phyloP scores from a whole-genome alignment of 1,140 invertebrate species.

The Pachyrhynchus sulphureomaculatus region DNA sequence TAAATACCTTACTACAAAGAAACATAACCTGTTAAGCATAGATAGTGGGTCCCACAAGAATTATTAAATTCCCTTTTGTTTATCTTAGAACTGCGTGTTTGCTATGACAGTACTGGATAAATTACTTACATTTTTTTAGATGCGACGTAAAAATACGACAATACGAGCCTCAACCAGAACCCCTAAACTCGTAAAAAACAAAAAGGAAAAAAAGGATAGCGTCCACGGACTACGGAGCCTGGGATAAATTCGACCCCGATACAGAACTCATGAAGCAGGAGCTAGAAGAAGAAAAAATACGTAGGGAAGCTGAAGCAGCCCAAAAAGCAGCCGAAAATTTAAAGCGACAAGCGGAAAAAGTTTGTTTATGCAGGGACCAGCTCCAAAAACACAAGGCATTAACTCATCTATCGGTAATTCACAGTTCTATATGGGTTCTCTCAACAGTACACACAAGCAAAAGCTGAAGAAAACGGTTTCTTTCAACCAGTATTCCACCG shows the following conservation, averaged over 20 bases:
- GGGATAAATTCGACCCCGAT: slow-evolving; percentile 72
- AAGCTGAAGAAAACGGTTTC: slow-evolving; percentile 24
- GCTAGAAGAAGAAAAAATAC: slow-evolving; percentile 57
- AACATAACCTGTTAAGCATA: too few relatives aligned
- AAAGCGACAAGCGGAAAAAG: slow-evolving; percentile 9
- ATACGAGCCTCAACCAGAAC: slow-evolving; percentile 18
- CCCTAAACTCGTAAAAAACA: slow-evolving; percentile 20
- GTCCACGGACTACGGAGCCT: slow-evolving; percentile 63
- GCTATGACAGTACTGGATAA: too few relatives aligned
- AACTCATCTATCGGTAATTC: slow-evolving; percentile 29
- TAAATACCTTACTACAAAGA: too few relatives aligned
- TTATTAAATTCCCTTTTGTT: too few relatives aligned
- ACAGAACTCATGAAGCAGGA: slow-evolving; percentile 67
- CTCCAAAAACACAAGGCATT: too few relatives aligned
- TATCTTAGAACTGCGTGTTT: too few relatives aligned
- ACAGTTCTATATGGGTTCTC: neutral
- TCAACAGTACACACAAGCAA: neutral
- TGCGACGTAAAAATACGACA: slow-evolving; percentile 23
- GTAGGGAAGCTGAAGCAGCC: neutral
- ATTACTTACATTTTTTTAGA: too few relatives aligned
- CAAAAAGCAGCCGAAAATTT: slow-evolving; percentile 30
- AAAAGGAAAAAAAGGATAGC: slow-evolving; percentile 47
- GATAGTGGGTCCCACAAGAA: too few relatives aligned
- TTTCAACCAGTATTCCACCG: slow-evolving; percentile 50
- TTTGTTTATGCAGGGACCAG: slow-evolving; percentile 17